Base-by-base conservation (phyloP, 1,140 invertebrate species). In the Calycopis cecrops region DNA sequence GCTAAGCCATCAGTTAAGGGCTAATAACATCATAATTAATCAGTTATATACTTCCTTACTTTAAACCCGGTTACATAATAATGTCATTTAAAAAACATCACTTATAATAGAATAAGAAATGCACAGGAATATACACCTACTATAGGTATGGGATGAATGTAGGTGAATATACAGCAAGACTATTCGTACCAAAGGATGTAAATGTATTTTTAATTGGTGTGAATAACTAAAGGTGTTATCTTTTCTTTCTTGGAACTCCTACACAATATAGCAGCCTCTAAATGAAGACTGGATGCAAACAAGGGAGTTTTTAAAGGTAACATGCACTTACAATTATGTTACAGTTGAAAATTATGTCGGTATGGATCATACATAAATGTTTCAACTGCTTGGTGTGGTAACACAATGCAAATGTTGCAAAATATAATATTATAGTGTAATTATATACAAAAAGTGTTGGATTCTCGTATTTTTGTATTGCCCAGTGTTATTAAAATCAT, bases 191-290 rank as follows among this genome's bases (percentile, higher is more conserved):
- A 28, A 6, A 28, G 21, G 21, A 28, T 6, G 6, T 6, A 28
- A 28, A 3, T 28, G 2, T 28, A 3, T 28, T 28, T 28, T 28
- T 6, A 50, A 35, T 16, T 35, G 48, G 8, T 14, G 34, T 35
- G 3, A 34, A 35, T 35, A 50, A 50, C 48, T 34, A 50, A 50
- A 44, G 40, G 40, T 44, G 40, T 44, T 44, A 14, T 44, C 40
- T 44, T 44, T 44, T 44, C 40, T 44, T 44, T 44, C 17, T 44
- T 44, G 40, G 40, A 44, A 44, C 40, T 44, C 40, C 40, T 44
- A 44, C 21, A 28, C 40, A 16, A 40, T 44, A 44, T 44, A 44
- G 40, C 40, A 44, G 40, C 14, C 14, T 44, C 14, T 16, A 44
- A 44, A 16, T 44, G 40, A 44, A 44, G 40, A 44, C 14, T 44